These are phyloP conservation scores for Petrocephalus microphthalmus DNA, from an alignment of 2,113 vertebrate species.

Conservation along the genomic window DNA sequence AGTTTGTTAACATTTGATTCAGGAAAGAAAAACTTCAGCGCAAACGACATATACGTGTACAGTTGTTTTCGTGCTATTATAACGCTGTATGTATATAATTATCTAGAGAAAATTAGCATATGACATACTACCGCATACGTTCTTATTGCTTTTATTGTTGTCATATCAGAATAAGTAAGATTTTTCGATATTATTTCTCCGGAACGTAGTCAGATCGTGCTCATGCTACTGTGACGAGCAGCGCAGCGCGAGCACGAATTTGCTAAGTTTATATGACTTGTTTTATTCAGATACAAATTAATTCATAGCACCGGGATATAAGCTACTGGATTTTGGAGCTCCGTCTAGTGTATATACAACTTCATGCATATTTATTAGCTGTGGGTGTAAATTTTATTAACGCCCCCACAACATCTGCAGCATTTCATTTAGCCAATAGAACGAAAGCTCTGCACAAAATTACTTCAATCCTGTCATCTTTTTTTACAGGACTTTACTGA, in stretches of 20 bases:
- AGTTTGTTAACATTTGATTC: conserved; percentile 33
- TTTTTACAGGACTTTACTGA: conserved; percentile 81
- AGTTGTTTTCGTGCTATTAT: background rate
- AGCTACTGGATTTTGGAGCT: conserved; percentile 46
- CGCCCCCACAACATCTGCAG: background rate
- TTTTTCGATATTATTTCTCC: background rate
- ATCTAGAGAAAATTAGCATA: background rate
- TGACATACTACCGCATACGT: background rate
- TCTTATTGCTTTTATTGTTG: background rate
- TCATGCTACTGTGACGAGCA: background rate
- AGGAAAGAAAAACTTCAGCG: conserved; percentile 62
- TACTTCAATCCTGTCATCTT: conserved; percentile 25
- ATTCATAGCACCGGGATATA: conserved; percentile 77
- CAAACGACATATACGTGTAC: background rate
- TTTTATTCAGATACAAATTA: conserved; percentile 48
- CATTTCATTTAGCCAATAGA: conserved; percentile 20
- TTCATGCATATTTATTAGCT: conserved; percentile 39
- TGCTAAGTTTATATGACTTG: background rate
- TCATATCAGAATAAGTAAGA: background rate
- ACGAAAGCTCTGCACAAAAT: background rate
- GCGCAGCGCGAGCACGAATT: background rate
- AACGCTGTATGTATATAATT: background rate
- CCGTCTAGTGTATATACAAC: background rate
- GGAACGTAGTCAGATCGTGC: background rate
- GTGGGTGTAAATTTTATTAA: conserved; percentile 16